Conservation (phyloP, 2,113 vertebrate species). For the Odocoileus hemionus region DNA sequence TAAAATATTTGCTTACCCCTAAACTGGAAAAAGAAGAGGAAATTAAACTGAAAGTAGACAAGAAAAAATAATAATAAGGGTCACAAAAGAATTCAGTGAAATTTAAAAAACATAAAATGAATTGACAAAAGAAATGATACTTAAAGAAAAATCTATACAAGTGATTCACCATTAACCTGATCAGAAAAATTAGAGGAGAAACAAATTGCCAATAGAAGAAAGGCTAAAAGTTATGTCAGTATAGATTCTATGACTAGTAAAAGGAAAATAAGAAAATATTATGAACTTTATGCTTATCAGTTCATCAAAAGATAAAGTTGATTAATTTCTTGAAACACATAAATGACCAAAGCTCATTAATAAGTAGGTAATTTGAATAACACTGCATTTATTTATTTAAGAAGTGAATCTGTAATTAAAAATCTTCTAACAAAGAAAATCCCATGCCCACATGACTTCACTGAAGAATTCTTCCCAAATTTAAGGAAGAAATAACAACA, state of each 20-base stretch:
- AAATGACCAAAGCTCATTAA: background rate
- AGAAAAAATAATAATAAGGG: background rate
- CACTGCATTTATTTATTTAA: background rate
- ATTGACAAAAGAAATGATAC: background rate
- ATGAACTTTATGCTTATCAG: background rate
- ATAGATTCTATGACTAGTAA: background rate
- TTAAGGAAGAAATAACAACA: background rate
- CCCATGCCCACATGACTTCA: background rate
- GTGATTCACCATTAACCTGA: background rate
- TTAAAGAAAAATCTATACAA: background rate
- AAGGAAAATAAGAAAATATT: background rate
- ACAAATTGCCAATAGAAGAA: background rate
- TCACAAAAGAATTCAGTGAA: background rate
- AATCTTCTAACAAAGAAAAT: background rate
- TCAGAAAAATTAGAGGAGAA: background rate
- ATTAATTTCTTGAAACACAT: background rate
- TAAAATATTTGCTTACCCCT: background rate
- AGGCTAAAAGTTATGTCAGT: background rate
- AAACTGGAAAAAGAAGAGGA: background rate
- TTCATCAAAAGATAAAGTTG: background rate
- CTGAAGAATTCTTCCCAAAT: background rate
- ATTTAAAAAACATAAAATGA: slow-evolving; percentile 13
- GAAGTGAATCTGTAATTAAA: background rate
- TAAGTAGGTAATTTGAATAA: background rate
- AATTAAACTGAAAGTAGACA: background rate